Evolutionary conservation across 2,113 vertebrate genomes (phyloP).

Genomic region (Corydoras maculifer): DNA sequence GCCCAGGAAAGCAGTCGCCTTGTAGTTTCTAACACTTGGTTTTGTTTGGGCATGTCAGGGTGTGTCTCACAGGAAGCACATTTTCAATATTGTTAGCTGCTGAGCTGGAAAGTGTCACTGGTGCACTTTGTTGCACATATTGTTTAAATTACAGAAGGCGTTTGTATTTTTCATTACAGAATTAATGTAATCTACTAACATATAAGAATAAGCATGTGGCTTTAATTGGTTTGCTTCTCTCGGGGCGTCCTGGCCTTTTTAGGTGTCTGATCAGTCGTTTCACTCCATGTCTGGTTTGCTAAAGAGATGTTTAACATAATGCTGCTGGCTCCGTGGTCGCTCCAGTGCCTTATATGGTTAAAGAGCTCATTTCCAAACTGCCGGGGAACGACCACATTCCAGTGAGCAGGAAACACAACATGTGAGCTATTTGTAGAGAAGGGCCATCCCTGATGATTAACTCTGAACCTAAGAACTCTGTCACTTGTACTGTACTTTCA

Average conservation of each 20-base stretch:
- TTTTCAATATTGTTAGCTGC: neutral
- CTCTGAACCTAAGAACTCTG: neutral
- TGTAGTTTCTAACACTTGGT: neutral
- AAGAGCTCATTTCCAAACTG: slow-evolving; percentile 53
- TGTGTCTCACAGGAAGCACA: slow-evolving; percentile 28
- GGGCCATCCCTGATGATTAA: slow-evolving; percentile 25
- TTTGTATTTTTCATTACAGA: too few species aligned
- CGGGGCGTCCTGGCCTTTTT: slow-evolving; percentile 49
- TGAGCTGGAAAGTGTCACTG: neutral
- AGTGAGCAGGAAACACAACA: slow-evolving; percentile 56
- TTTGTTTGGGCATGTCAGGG: neutral
- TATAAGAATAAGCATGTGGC: neutral
- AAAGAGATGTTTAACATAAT: slow-evolving; percentile 57
- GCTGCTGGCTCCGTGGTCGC: slow-evolving; percentile 55
- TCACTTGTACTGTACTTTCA: neutral
- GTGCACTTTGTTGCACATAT: neutral
- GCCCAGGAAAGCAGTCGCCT: neutral
- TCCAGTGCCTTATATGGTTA: slow-evolving; percentile 72
- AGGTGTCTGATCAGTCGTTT: slow-evolving; percentile 44
- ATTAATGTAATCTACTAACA: too few species aligned
- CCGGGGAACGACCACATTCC: slow-evolving; percentile 67
- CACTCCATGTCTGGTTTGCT: slow-evolving; percentile 53
- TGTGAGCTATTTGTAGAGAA: slow-evolving; percentile 34
- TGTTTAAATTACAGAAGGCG: neutral
- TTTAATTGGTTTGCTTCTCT: neutral